These are phyloP conservation scores for Cecropterus lyciades DNA, from an alignment of 1,140 invertebrate genomes.

Conservation along the genomic window DNA sequence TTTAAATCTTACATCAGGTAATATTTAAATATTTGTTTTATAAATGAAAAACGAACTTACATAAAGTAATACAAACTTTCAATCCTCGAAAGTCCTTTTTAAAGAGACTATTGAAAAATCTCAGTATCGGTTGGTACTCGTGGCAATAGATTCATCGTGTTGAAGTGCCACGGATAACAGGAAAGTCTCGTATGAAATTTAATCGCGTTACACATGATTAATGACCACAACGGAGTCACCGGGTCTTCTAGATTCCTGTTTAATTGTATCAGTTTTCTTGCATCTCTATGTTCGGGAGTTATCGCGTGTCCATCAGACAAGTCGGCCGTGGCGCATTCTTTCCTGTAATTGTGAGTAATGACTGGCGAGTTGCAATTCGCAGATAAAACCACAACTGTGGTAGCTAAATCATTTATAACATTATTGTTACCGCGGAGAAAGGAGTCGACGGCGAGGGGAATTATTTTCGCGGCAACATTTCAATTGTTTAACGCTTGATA, in stretches of 20 bases:
- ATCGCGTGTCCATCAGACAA: constrained; percentile 42
- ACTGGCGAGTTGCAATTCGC: constrained; percentile 25
- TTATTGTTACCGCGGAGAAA: constrained; percentile 11
- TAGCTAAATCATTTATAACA: constrained; percentile 30
- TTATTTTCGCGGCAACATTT: constrained; percentile 3
- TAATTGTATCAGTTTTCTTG: constrained; percentile 68
- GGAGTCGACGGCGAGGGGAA: constrained; percentile 2
- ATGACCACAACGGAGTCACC: constrained; percentile 60
- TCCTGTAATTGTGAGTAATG: constrained; percentile 47
- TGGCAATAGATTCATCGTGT: constrained; percentile 3
- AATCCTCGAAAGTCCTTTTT: too few relatives aligned
- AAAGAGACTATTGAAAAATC: constrained; percentile 8
- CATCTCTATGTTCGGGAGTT: constrained; percentile 53
- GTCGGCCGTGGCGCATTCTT: constrained; percentile 47
- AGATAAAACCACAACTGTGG: constrained; percentile 20
- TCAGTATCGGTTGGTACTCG: not conserved
- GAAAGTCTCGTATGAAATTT: constrained; percentile 30
- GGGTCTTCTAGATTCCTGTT: constrained; percentile 63
- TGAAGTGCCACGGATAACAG: constrained; percentile 2
- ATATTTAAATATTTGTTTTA: too few relatives aligned
- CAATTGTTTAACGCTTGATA: constrained; percentile 2
- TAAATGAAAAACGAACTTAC: too few relatives aligned
- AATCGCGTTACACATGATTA: constrained; percentile 53
- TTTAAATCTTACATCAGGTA: too few relatives aligned
- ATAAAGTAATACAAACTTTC: too few relatives aligned